Percentiles rank a stretch among this genome's conserved stretches.
Conservation (phyloP, 2,113 vertebrate species). For the Phoxinus phoxinus region DNA sequence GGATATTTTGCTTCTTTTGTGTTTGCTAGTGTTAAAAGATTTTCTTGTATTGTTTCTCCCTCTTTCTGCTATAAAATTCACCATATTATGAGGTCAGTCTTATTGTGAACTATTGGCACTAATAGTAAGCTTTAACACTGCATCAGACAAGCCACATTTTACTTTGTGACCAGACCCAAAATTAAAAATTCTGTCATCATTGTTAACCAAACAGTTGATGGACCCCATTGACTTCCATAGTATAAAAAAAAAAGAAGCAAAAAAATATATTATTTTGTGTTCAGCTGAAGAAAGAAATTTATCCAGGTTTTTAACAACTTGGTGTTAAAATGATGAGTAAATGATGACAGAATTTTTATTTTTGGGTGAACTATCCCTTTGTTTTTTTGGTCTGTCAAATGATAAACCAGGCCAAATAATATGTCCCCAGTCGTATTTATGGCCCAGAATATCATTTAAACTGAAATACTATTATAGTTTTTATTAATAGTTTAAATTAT, state of each 20-base stretch:
- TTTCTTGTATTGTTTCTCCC: conserved; percentile 14
- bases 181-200: too few species aligned
- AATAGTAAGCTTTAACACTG: conserved; percentile 32
- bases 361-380: too few species aligned
- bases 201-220: too few species aligned
- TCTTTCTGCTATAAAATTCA: neutral
- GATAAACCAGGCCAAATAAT: neutral
- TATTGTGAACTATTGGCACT: conserved; percentile 40
- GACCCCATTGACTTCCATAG: too few species aligned
- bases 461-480: neutral
- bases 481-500: neutral
- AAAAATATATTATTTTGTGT: too few species aligned
- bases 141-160: conserved; percentile 1
- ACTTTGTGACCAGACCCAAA: too few species aligned
- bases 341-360: too few species aligned
- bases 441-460: neutral
- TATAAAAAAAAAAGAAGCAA: too few species aligned
- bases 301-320: too few species aligned
- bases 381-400: neutral
- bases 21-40: neutral
- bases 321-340: too few species aligned
- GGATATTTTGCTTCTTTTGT: neutral
- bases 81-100: conserved; percentile 5
- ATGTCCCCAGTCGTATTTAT: neutral
- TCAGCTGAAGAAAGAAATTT: too few species aligned